Evolutionary conservation across 1,140 invertebrate genomes (phyloP), one percentile per base, ranked within the genome.

Genomic region (Zophobas atratus): DNA sequence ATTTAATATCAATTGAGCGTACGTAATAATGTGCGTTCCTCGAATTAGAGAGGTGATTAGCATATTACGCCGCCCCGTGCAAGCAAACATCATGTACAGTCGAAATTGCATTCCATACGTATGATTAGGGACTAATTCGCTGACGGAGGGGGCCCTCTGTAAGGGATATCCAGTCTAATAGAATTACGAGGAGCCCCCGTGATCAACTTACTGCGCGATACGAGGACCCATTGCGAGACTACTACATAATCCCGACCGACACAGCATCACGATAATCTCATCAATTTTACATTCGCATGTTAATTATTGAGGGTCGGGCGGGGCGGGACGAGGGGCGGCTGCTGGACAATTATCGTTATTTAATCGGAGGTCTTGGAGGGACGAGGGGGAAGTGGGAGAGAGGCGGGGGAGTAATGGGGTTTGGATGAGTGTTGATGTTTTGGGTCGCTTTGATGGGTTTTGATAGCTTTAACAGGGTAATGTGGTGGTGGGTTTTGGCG

Each of bases 1-100:
- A 81, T 81, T 81, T 81, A 81, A 81, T 81, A 81, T 81, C 80
- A 81, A 81, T 81, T 81, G 80, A n/a, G 76, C 76, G 70, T 79
- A 79, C 49, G 76, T 79, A 79, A 20, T 20, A 20, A 78, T 81
- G 73, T 57, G 67, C 78, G 78, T 77, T 78, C 76, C 77, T 51
- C 70, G 74, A 81, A 81, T 81, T 81, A 79, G 75, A 79, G 75
- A 77, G 53, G 71, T 79, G 70, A 81, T 81, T 81, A 81, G 80
- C 80, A 81, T 81, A 81, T 81, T 79, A 79, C 77, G 79, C 77
- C 78, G 76, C 80, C 78, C 77, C 72, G 75, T 72, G 41, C 38
- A 75, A 73, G 67, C 75, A 75, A 77, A 75, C 49, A 73, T 56
- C 63, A 4, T 20, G 5, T 39, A 74, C 60, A 71, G 71, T 76